Evolutionary conservation across 2,888 invertebrate species (phyloP).

Genomic region (Eristalis arbustorum): DNA sequence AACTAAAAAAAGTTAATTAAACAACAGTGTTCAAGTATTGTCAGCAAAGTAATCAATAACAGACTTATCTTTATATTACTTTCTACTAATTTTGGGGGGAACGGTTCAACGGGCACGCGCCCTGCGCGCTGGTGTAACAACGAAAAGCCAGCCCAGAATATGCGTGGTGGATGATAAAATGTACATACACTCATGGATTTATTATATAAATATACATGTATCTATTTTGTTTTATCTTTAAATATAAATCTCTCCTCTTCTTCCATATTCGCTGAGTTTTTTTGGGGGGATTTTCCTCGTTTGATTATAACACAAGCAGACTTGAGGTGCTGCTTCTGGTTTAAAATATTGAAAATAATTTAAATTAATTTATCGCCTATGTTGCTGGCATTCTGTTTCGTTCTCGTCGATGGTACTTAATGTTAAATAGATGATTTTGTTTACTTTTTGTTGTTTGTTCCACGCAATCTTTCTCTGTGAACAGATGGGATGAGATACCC

Average conservation of each 20-base stretch:
- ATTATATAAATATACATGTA: constrained; percentile 53
- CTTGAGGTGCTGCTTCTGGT: background rate
- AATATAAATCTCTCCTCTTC: constrained; percentile 48
- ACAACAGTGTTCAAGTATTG: constrained; percentile 35
- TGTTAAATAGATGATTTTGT: constrained; percentile 13
- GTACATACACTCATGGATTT: constrained; percentile 48
- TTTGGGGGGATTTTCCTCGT: constrained; percentile 2
- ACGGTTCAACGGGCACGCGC: background rate
- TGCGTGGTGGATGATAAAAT: constrained; percentile 52
- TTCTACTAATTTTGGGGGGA: background rate
- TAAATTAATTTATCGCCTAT: constrained; percentile 11
- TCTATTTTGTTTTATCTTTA: constrained; percentile 2
- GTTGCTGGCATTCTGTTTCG: background rate
- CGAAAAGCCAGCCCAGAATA: constrained; percentile 33
- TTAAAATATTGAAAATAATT: constrained; percentile 6
- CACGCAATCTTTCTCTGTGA: background rate
- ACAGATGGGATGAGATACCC: background rate
- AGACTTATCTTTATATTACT: constrained; percentile 40
- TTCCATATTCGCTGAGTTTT: constrained; percentile 39
- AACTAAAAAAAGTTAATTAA: constrained; percentile 19
- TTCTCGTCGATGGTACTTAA: background rate
- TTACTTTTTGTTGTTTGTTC: background rate
- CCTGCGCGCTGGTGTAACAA: background rate
- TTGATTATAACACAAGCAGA: constrained; percentile 20
- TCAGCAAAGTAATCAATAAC: constrained; percentile 38